phyloP scores from a whole-genome alignment of 1,140 invertebrate genomes.

The Dolichoris vasculosae region DNA sequence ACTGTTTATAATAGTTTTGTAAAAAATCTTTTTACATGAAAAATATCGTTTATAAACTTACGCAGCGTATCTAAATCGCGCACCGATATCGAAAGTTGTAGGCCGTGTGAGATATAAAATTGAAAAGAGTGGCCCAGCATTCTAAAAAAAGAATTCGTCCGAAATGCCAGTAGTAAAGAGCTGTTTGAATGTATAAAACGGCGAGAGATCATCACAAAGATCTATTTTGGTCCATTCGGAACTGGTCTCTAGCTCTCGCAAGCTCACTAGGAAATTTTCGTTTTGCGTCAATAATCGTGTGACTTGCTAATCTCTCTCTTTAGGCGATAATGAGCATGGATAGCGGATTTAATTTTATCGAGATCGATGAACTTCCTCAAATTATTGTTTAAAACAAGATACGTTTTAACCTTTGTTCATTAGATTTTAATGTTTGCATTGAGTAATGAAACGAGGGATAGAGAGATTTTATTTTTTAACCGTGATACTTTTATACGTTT shows the following conservation, averaged over 20 bases:
- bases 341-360: slow-evolving; percentile 9
- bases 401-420: background rate
- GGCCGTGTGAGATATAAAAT: background rate
- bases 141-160: slow-evolving; percentile 37
- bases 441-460: background rate
- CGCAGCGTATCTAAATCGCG: background rate
- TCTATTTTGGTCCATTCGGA: slow-evolving; percentile 43
- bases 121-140: background rate
- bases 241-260: background rate
- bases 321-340: background rate
- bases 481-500: background rate
- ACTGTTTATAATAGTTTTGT: no score
- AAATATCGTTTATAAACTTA: background rate
- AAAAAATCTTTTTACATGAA: background rate
- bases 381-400: background rate
- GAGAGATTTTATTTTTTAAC: background rate
- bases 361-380: background rate
- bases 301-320: background rate
- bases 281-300: background rate
- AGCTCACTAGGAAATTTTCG: slow-evolving; percentile 18
- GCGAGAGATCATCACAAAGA: slow-evolving; percentile 41
- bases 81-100: background rate
- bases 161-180: slow-evolving; percentile 35
- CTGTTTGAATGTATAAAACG: slow-evolving; percentile 25
- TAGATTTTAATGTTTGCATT: background rate